Evolutionary conservation across 2,888 invertebrate species (phyloP), one percentile per base, ranked within the genome.

Genomic region (Drosophila parthenogenetica): DNA sequence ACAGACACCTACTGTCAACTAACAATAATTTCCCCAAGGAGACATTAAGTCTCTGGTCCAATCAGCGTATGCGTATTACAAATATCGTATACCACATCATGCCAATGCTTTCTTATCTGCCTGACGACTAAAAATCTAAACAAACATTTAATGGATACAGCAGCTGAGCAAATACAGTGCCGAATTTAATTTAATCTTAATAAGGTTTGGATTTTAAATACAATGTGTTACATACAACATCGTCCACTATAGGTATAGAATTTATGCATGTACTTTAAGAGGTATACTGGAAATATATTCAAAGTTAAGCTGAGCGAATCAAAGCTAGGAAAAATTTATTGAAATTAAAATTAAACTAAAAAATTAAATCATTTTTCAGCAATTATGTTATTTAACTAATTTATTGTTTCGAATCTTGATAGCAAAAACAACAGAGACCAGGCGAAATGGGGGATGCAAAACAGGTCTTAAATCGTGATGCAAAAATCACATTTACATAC

Each of bases 401-500:
- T 60, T 50, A 29, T 67, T 74, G 54, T 57, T 78, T 63, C 63
- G 57, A 54, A 93, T 93, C 93, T 93, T 59, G 45, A 93, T 94
- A 94, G 94, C 93, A 92, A 93, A 94, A 94, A 92, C 93, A 94
- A 93, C 94, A 94, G 93, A 95, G 96, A 93, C 96, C 96, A 92
- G 96, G 96, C 93, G 96, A 95, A 94, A 94, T 96, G 93, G 95
- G 95, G 91, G 91, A 92, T 79, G 93, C 94, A 35, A 94, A 94
- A 93, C 95, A 96, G 93, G 96, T 96, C 94, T 90, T 85, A 90
- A 87, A 76, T 91, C 89, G 55, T 71, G 74, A 62, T 80, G 60
- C 22, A 64, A 29, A 49, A 46, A 69, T 67, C 58, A 63, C 19
- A 62, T 63, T 66, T 39, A 58, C 61, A 62, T 74, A 57, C 19